Conservation (phyloP, 2,888 invertebrate genomes). For the Ferdinandea cuprea region DNA sequence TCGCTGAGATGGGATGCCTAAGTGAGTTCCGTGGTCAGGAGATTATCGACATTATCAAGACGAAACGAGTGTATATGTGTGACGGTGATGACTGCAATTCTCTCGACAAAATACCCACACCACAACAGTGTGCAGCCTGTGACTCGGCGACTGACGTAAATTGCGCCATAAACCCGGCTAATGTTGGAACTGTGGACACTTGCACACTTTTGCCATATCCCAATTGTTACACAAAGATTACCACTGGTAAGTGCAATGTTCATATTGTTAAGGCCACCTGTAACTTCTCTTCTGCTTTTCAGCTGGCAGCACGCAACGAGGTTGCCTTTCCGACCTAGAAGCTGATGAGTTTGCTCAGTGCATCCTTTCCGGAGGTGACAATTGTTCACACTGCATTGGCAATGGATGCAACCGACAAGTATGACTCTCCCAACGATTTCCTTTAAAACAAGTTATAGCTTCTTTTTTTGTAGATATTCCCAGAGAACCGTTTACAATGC, state of each 20-base stretch:
- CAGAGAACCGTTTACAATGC: constrained; percentile 79
- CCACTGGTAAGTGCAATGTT: constrained; percentile 64
- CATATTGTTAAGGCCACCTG: too few species aligned
- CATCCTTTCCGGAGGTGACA: constrained; percentile 77
- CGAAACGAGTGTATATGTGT: constrained; percentile 79
- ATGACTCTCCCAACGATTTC: neutral
- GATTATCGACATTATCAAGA: constrained; percentile 77
- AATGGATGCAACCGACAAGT: constrained; percentile 80
- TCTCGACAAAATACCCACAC: constrained; percentile 61
- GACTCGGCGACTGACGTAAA: constrained; percentile 76
- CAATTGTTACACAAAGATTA: constrained; percentile 77
- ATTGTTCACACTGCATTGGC: constrained; percentile 77
- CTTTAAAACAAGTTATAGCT: neutral
- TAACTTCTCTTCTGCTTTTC: neutral
- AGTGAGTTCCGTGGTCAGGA: constrained; percentile 79
- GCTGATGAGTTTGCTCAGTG: constrained; percentile 77
- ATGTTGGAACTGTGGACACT: constrained; percentile 74
- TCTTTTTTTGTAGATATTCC: constrained; percentile 77
- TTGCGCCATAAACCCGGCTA: constrained; percentile 77
- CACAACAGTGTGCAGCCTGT: constrained; percentile 78
- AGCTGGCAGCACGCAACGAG: constrained; percentile 79
- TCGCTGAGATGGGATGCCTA: constrained; percentile 79
- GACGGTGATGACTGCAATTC: constrained; percentile 78
- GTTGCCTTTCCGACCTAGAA: constrained; percentile 78
- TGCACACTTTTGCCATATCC: constrained; percentile 79